These are phyloP conservation scores for Rapana venosa DNA, from an alignment of 2,888 invertebrate species.

Conservation along the genomic window DNA sequence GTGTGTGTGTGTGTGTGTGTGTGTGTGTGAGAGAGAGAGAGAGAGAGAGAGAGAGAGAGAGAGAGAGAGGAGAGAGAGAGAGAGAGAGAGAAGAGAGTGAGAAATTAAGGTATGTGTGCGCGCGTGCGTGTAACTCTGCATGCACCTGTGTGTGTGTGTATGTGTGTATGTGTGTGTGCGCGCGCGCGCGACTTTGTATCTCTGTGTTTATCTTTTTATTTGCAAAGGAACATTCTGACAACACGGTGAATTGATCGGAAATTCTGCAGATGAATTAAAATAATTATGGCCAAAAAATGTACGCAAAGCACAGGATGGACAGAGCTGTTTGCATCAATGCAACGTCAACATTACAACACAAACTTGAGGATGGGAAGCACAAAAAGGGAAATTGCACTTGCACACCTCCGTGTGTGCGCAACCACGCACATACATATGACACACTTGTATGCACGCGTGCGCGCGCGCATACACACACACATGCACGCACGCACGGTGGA, in stretches of 20 bases:
- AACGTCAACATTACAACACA: neutral
- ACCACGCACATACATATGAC: neutral
- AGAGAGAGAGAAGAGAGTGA: neutral
- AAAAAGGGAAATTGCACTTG: neutral
- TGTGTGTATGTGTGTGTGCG: conserved; percentile 4
- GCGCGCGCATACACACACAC: neutral
- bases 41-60: neutral
- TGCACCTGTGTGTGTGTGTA: neutral
- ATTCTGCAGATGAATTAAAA: neutral
- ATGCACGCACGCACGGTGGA: neutral
- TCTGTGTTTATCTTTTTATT: neutral
- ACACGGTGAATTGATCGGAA: neutral
- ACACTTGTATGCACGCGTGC: neutral
- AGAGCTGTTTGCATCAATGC: neutral
- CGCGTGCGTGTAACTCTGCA: neutral
- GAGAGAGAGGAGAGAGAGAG: neutral
- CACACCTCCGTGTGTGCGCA: too few species aligned
- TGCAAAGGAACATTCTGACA: neutral
- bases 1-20: conserved; percentile 1
- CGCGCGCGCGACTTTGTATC: neutral
- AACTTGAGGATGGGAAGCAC: neutral
- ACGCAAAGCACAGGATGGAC: neutral
- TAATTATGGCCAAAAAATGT: neutral
- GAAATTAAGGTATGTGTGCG: neutral
- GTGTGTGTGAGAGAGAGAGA: neutral